These are phyloP conservation scores for Pecten maximus DNA, from an alignment of 2,888 invertebrate species.

Conservation along the genomic window DNA sequence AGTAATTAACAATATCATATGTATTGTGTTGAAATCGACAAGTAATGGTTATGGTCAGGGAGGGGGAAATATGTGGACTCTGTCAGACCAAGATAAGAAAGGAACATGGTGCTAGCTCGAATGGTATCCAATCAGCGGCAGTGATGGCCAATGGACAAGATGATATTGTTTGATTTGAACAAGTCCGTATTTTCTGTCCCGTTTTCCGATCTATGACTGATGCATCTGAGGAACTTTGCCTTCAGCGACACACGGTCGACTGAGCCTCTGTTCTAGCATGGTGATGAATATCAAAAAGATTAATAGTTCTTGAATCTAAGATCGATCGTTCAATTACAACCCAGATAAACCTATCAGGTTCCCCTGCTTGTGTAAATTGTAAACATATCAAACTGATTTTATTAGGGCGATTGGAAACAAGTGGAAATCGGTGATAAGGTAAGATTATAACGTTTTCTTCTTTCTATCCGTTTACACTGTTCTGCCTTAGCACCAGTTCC, in stretches of 20 bases:
- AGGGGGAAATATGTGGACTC: conserved; percentile 16
- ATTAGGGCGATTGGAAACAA: conserved; percentile 39
- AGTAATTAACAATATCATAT: conserved; percentile 29
- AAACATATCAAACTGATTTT: conserved; percentile 42
- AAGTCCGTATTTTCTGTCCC: conserved; percentile 25
- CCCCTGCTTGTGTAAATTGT: conserved; percentile 37
- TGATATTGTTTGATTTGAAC: conserved; percentile 19
- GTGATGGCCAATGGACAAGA: not conserved
- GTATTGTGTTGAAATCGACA: conserved; percentile 35
- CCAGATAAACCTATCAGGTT: conserved; percentile 48
- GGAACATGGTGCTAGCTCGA: not conserved
- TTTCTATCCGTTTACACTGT: not conserved
- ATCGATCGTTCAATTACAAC: conserved; percentile 50
- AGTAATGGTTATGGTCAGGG: conserved; percentile 20
- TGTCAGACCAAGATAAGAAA: not conserved
- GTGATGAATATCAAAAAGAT: conserved; percentile 37
- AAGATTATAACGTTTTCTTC: conserved; percentile 20
- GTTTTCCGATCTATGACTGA: not conserved
- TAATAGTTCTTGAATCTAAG: conserved; percentile 42
- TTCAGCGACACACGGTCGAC: not conserved
- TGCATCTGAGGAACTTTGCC: not conserved
- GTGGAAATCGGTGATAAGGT: conserved; percentile 27
- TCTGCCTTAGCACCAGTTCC: not conserved
- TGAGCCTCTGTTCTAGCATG: not conserved
- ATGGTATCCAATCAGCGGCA: not conserved